Evolutionary conservation across 2,113 vertebrate genomes (phyloP).

Genomic region (Protobothrops mucrosquamatus): DNA sequence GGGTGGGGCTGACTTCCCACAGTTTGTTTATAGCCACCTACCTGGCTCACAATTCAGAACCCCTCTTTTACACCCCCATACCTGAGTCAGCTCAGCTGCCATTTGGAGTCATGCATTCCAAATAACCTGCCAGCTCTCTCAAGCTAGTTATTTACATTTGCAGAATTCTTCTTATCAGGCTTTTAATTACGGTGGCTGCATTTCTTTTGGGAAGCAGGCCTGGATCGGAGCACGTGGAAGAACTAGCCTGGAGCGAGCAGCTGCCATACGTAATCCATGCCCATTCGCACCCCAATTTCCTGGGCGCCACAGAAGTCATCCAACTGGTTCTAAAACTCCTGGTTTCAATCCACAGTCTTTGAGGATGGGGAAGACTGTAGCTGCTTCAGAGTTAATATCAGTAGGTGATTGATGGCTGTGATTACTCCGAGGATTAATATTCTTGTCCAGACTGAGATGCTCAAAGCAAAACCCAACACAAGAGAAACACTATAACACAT

Average conservation of each 20-base stretch:
- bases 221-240: not conserved
- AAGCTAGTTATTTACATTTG: not conserved
- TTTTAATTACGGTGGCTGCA: not conserved
- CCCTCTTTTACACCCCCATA: not conserved
- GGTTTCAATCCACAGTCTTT: not conserved
- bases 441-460: not conserved
- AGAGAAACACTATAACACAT: not conserved
- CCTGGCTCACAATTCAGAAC: not conserved
- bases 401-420: not conserved
- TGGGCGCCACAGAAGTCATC: not conserved
- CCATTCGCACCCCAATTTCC: not conserved
- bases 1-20: too few relatives aligned
- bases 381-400: not conserved
- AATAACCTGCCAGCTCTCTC: too few relatives aligned
- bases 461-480: not conserved
- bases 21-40: not conserved
- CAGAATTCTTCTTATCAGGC: not conserved
- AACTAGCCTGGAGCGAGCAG: not conserved
- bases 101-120: not conserved
- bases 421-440: not conserved
- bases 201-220: not conserved
- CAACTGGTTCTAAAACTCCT: not conserved
- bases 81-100: not conserved
- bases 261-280: not conserved
- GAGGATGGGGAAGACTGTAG: not conserved